Evolutionary conservation across 2,113 vertebrate species (phyloP).

Genomic region (Alethe castanea): DNA sequence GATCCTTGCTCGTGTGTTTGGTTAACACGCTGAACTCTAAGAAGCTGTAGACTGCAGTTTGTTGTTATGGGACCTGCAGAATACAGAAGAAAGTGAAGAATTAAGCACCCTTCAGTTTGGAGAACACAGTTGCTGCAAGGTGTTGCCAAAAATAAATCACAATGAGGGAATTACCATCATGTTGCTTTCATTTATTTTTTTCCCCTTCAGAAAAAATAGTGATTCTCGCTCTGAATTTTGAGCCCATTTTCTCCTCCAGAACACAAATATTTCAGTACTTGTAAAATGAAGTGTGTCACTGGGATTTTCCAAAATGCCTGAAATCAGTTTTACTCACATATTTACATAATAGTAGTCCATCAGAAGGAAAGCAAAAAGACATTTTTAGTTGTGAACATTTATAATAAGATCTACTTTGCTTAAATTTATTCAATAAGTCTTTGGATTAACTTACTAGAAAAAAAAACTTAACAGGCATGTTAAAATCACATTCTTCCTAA

Average conservation of each 20-base stretch:
- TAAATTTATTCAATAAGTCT: conserved; percentile 12
- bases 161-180: conserved; percentile 69
- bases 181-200: conserved; percentile 58
- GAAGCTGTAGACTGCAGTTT: conserved; percentile 95
- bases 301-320: conserved; percentile 40
- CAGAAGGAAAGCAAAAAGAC: conserved; percentile 14
- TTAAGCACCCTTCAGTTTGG: conserved; percentile 76
- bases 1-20: conserved; percentile 79
- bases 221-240: background rate
- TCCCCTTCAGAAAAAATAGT: background rate
- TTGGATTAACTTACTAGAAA: conserved; percentile 19
- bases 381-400: conserved; percentile 5
- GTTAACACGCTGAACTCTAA: conserved; percentile 84
- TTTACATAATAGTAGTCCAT: conserved; percentile 12
- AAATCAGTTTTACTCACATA: conserved; percentile 24
- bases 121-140: conserved; percentile 65
- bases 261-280: conserved; percentile 4
- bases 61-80: conserved; percentile 99
- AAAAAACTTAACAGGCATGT: conserved; percentile 63
- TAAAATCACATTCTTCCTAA: conserved; percentile 73
- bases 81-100: conserved; percentile 86
- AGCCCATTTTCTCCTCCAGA: background rate
- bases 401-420: conserved; percentile 9
- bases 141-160: conserved; percentile 74
- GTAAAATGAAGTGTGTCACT: conserved; percentile 20